Base-by-base conservation (phyloP, 2,888 invertebrate species). In the Sabellastarte sp. region DNA sequence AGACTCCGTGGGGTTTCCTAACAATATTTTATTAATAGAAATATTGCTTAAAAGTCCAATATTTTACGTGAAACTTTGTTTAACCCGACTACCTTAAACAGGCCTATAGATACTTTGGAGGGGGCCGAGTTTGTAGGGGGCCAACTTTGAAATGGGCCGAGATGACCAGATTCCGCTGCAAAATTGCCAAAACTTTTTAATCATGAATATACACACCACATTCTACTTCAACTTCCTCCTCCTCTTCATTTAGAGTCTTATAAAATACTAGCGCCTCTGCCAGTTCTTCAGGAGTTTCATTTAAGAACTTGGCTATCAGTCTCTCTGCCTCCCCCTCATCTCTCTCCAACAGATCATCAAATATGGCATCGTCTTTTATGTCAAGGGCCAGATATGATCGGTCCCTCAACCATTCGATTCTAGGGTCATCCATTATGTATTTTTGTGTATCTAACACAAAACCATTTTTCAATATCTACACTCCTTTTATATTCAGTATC, bases 171-270 rank as follows among this genome's bases (percentile, higher is more conserved):
- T n/a, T n/a, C n/a, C n/a, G n/a, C n/a, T n/a, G n/a, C n/a, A n/a
- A n/a, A n/a, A n/a, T n/a, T n/a, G n/a, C n/a, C n/a, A n/a, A n/a
- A n/a, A n/a, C n/a, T n/a, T n/a, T n/a, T n/a, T n/a, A n/a, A n/a
- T n/a, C n/a, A n/a, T n/a, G n/a, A n/a, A n/a, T 10, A 24, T 5
- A 52, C 65, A 51, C 76, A 84, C 83, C 82, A 73, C 80, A 80
- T 79, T 83, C 83, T 53, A 84, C 79, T 78, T 83, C 81, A 52
- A 83, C 76, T 70, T 83, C 83, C 63, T 80, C 79, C 63, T 82
- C 80, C 67, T 83, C 83, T 70, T 84, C 83, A 57, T 69, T 70
- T 20, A 80, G 69, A 32, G 75, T 74, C 72, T 83, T 84, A 65
- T 82, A 82, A 70, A 84, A 84, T 24, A 83, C 66, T 51, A 84